Conservation (phyloP, 2,797 vertebrate genomes). For the Benthosema pterotum region DNA sequence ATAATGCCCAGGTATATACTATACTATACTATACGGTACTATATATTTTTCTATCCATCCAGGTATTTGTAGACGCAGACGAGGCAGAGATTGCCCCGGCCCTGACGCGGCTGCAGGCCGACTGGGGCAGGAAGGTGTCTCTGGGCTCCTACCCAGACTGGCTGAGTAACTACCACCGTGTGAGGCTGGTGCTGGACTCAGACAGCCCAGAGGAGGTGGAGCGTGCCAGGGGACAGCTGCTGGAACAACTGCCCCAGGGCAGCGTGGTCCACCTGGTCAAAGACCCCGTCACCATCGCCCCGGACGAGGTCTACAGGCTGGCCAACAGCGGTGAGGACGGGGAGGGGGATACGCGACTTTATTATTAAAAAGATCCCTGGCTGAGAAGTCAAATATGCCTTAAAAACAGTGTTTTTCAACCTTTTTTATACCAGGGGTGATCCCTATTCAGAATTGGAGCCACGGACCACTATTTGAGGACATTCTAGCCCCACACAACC, state of each 20-base stretch:
- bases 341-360: background rate
- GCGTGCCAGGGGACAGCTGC: conserved; percentile 78
- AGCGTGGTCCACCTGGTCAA: conserved; percentile 80
- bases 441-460: too few species aligned
- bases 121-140: conserved; percentile 79
- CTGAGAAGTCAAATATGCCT: too few species aligned
- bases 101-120: conserved; percentile 78
- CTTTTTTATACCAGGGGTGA: too few species aligned
- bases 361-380: too few species aligned
- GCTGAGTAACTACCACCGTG: conserved; percentile 91
- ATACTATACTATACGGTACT: too few species aligned
- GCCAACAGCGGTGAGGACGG: conserved; percentile 82
- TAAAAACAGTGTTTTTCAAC: too few species aligned
- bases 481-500: too few species aligned
- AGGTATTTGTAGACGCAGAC: conserved; percentile 83
- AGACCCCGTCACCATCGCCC: conserved; percentile 81
- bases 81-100: conserved; percentile 82
- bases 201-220: conserved; percentile 83
- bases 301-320: conserved; percentile 84
- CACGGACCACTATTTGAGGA: too few species aligned
- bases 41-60: too few species aligned
- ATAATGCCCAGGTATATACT: too few species aligned
- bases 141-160: conserved; percentile 96
- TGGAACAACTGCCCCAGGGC: conserved; percentile 80
- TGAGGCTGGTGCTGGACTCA: conserved; percentile 90